Percentiles rank a stretch among this genome's conserved stretches.
phyloP scores from a whole-genome alignment of 30 jellyfish, hydroid and myxozoan genomes.

The Aurelia sp. region DNA sequence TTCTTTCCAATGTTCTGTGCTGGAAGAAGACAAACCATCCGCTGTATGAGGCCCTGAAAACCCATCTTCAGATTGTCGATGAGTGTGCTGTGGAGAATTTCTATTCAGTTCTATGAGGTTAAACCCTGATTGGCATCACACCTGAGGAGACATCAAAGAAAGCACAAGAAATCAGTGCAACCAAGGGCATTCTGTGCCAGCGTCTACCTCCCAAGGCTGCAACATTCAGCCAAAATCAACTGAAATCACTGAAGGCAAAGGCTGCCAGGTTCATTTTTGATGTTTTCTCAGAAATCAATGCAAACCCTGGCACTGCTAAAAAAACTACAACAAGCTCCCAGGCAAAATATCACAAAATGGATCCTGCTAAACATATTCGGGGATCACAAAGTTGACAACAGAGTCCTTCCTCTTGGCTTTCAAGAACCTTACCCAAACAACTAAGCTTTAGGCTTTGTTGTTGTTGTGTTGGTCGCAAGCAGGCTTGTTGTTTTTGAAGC shows the following conservation, averaged over 20 bases:
- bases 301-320: not conserved
- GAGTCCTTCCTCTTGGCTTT: not conserved
- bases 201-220: not conserved
- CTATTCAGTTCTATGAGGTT: too few relatives aligned
- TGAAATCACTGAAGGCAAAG: not conserved
- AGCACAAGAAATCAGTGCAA: not conserved
- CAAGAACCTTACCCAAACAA: not conserved
- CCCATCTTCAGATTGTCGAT: not conserved
- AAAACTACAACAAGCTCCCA: not conserved
- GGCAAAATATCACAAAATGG: not conserved
- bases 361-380: not conserved
- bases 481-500: too few relatives aligned
- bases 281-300: not conserved
- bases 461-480: too few relatives aligned
- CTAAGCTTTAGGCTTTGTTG: too few relatives aligned
- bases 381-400: too few relatives aligned
- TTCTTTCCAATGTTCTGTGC: not conserved
- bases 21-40: not conserved
- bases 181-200: not conserved
- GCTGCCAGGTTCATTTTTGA: not conserved
- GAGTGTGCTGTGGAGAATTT: conserved; percentile 6
- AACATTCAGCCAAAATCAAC: not conserved
- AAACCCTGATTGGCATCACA: not conserved
- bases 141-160: not conserved
- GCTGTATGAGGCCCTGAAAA: too few relatives aligned